Base-by-base conservation (phyloP, 2,113 vertebrate genomes). In the Notiomystis cincta region DNA sequence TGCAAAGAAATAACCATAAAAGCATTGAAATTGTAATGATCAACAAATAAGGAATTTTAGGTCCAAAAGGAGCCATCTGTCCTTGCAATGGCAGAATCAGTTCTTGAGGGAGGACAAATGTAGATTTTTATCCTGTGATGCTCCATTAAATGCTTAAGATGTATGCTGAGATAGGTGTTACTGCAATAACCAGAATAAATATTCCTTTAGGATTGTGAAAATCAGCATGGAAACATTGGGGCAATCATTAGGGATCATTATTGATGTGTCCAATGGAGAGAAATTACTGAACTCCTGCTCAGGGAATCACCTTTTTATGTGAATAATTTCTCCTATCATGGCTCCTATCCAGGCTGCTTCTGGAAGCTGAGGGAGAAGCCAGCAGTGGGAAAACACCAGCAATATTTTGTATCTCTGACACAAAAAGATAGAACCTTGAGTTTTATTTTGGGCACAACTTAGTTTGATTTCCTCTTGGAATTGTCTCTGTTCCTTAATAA, bases 141-240 rank as follows among this genome's bases (percentile, higher is more conserved):
- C 79, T 56, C 76, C 90, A 94, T 94, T 92, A 93, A 92, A 86
- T 67, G 51, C 50, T 80, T 83, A 92, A 88, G 92, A 93, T 88
- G 51, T 89, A 57, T 94, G 79, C 56, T 78, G 72, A 90, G 92
- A 86, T 88, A 86, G 67, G 79, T 95, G 45, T 83, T 88, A 67
- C 91, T 91, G 11, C 57, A 96, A 95, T 93, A 96, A 87, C 45
- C 37, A n/a, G 53, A 95, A 94, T 42, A 87, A 90, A 89, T 90
- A 69, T 67, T 92, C 85, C 72, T 90, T 83, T 77, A 51, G 51
- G 61, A 60, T 78, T 83, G 37, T 89, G 80, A 60, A 92, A 94
- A 83, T 57, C 88, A 83, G 90, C 79, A 90, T 21, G 64, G 72
- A 91, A 51, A 54, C 69, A 66, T 2, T 78, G 79, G 64, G 40